Percentiles rank a stretch among this genome's conserved stretches.
phyloP scores from a whole-genome alignment of 2,888 invertebrate species.

The Entomobrya proxima region DNA sequence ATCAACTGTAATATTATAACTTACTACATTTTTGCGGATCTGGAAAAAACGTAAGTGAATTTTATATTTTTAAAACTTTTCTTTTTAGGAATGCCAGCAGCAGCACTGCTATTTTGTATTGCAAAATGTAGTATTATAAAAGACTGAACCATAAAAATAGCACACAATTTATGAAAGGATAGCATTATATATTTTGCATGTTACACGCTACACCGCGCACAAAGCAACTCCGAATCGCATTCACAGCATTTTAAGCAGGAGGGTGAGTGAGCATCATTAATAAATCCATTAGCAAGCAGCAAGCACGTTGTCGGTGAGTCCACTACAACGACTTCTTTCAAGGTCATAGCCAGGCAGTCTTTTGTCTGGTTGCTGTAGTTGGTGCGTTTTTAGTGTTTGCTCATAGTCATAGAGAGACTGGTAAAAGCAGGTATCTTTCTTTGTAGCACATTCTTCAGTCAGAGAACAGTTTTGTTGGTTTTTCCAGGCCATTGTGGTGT shows the following conservation, averaged over 20 bases:
- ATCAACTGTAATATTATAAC: neutral
- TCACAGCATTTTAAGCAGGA: neutral
- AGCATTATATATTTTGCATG: too few species aligned
- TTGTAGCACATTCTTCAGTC: neutral
- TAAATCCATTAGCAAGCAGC: constrained; percentile 31
- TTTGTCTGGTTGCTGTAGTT: neutral
- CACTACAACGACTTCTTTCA: constrained; percentile 42
- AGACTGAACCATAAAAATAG: too few species aligned
- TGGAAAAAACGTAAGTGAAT: constrained; percentile 1
- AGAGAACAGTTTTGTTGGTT: too few species aligned
- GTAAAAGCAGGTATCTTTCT: neutral
- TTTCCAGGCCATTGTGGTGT: too few species aligned
- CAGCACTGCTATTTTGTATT: neutral
- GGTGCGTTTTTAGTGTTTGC: neutral
- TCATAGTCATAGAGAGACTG: too few species aligned
- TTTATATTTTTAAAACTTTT: neutral
- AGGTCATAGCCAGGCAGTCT: constrained; percentile 32
- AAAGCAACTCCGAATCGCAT: too few species aligned
- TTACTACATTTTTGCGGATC: neutral
- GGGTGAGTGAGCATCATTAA: neutral
- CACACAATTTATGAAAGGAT: too few species aligned
- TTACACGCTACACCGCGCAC: neutral
- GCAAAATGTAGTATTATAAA: too few species aligned
- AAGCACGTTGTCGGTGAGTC: constrained; percentile 42
- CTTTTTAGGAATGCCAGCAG: too few species aligned